Evolutionary conservation across 2,797 vertebrate genomes (phyloP).

Genomic region (Melanotaenia nigrans): DNA sequence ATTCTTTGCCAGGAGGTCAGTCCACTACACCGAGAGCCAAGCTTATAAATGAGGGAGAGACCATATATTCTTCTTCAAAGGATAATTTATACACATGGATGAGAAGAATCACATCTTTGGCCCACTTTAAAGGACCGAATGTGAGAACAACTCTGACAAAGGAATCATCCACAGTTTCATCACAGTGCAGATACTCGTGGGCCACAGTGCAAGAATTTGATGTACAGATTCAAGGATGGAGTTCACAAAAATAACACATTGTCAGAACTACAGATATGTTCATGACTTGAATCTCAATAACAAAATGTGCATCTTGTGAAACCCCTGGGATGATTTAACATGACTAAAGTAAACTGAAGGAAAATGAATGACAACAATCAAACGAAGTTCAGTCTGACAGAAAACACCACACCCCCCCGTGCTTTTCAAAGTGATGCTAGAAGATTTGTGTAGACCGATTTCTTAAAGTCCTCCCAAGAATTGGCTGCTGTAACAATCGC

Average conservation of each 20-base stretch:
- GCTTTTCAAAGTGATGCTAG: conserved; percentile 34
- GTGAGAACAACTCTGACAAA: not conserved
- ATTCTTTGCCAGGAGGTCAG: not conserved
- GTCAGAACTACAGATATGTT: conserved; percentile 2
- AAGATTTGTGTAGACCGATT: conserved; percentile 59
- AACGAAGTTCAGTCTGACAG: conserved; percentile 15
- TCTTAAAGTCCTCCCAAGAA: conserved; percentile 57
- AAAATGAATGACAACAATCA: conserved; percentile 9
- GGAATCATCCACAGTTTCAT: not conserved
- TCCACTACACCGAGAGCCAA: not conserved
- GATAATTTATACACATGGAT: not conserved
- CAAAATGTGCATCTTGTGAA: not conserved
- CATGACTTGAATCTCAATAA: not conserved
- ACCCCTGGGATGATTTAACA: not conserved
- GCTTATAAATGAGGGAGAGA: not conserved
- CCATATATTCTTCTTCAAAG: not conserved
- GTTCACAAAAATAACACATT: not conserved
- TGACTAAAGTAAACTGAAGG: conserved; percentile 11
- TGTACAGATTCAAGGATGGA: not conserved
- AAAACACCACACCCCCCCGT: conserved; percentile 7
- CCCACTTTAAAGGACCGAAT: not conserved
- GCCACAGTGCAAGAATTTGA: not conserved
- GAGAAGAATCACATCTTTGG: not conserved
- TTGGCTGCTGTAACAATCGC: conserved; percentile 57
- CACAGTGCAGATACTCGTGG: not conserved